Conservation (phyloP, 2,888 invertebrate species). For the Lordiphosa fenestrarum region DNA sequence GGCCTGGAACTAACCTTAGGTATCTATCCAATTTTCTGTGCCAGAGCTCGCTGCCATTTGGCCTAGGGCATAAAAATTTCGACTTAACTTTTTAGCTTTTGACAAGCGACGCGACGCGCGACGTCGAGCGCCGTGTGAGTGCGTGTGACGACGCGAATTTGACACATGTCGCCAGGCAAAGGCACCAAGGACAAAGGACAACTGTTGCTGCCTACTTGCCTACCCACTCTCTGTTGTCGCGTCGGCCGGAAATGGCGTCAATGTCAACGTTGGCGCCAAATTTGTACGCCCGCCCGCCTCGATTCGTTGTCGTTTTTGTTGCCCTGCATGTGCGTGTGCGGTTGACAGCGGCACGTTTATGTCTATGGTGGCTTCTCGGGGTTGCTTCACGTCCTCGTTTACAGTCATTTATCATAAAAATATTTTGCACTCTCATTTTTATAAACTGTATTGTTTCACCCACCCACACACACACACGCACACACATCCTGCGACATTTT, state of each 20-base stretch:
- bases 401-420: conserved; percentile 73
- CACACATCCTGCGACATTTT: conserved; percentile 48
- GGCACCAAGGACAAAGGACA: conserved; percentile 57
- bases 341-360: conserved; percentile 67
- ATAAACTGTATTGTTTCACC: conserved; percentile 72
- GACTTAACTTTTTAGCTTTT: not conserved
- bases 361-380: conserved; percentile 50
- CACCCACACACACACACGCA: conserved; percentile 17
- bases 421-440: conserved; percentile 69
- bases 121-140: conserved; percentile 8
- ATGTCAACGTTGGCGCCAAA: conserved; percentile 71
- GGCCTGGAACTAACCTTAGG: too few relatives aligned
- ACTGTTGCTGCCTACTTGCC: conserved; percentile 38
- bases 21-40: too few relatives aligned
- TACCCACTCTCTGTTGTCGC: conserved; percentile 23
- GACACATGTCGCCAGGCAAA: conserved; percentile 56
- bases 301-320: conserved; percentile 13
- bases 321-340: conserved; percentile 65
- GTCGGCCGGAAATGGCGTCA: conserved; percentile 72
- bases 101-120: not conserved
- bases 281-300: conserved; percentile 38
- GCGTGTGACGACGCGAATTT: conserved; percentile 42
- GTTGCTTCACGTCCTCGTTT: conserved; percentile 70
- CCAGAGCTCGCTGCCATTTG: not conserved
- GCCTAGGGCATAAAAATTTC: not conserved